Base-by-base conservation (phyloP, 2,888 invertebrate genomes). In the Bedellia somnulentella region DNA sequence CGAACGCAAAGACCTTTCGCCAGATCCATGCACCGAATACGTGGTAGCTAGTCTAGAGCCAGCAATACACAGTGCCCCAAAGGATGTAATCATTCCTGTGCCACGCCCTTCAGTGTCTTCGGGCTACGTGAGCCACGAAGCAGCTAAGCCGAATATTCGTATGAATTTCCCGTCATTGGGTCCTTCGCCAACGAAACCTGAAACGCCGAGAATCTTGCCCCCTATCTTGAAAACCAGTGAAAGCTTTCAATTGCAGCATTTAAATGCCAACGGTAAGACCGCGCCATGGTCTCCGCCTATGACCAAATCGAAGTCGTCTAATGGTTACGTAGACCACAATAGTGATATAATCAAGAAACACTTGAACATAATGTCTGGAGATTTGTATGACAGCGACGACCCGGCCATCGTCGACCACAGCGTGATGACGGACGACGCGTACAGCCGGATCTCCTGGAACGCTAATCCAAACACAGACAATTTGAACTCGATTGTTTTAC, bases 361-460 rank as follows among this genome's bases (percentile, higher is more conserved):
- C 38, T 49, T 73, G n/a, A 68, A 57, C 39, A 64, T 67, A 38
- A 58, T 71, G 45, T 18, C 44, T 62, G 37, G 53, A 57, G 9
- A 56, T 58, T 16, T 55, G 5, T 64, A 63, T 35, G 47, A 57
- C 15, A 44, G 51, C 12, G 71, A 73, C 22, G 66, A 70, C 45
- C 59, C 75, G 1, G 68, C 64, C 11, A 60, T 73, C 34, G 38
- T 73, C 22, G 71, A 73, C 39, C 71, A 71, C n/a, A 53, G 57
- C 24, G 21, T 27, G 32, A 71, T 75, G 64, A 73, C 75, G 16
- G 75, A 75, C 4, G 73, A 73, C 36, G 75, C 76, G 2, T 77
- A 77, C 39, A 76, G 76, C 43, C 60, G 75, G 12, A 76, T 77
- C 46, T 76, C 76, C 2, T 75, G 75, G 76, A 73, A 71, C 47